These are phyloP conservation scores for Brachylomia viminalis DNA, from an alignment of 2,888 invertebrate species.

Conservation along the genomic window DNA sequence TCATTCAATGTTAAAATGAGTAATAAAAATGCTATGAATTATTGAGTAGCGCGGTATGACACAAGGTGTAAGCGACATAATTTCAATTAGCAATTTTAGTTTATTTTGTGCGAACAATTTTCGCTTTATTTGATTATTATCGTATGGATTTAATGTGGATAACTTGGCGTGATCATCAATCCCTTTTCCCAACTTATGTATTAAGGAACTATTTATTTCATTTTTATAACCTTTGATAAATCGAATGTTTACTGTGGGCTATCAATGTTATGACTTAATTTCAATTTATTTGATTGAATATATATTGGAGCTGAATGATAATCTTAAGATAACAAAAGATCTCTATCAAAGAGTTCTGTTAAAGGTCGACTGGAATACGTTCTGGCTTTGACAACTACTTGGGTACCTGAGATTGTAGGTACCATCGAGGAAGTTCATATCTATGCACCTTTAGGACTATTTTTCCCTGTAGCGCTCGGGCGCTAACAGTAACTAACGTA, in stretches of 20 bases:
- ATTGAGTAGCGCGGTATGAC: conserved; percentile 41
- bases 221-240: too few species aligned
- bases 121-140: not conserved
- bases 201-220: not conserved
- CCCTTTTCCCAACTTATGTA: not conserved
- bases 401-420: not conserved
- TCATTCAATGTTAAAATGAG: conserved; percentile 58
- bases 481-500: too few species aligned
- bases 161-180: too few species aligned
- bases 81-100: conserved; percentile 35
- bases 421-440: too few species aligned
- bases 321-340: not conserved
- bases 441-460: too few species aligned
- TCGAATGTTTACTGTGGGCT: too few species aligned
- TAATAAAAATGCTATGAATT: conserved; percentile 58
- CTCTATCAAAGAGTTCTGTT: not conserved
- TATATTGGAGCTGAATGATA: not conserved
- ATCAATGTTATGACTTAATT: not conserved
- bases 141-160: not conserved
- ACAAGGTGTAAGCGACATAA: conserved; percentile 27
- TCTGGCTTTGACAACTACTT: not conserved
- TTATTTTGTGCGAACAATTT: not conserved
- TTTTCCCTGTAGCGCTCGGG: too few species aligned
- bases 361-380: not conserved
- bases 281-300: not conserved